Conservation (phyloP, 2,797 vertebrate genomes). For the Danio jaintianensis region DNA sequence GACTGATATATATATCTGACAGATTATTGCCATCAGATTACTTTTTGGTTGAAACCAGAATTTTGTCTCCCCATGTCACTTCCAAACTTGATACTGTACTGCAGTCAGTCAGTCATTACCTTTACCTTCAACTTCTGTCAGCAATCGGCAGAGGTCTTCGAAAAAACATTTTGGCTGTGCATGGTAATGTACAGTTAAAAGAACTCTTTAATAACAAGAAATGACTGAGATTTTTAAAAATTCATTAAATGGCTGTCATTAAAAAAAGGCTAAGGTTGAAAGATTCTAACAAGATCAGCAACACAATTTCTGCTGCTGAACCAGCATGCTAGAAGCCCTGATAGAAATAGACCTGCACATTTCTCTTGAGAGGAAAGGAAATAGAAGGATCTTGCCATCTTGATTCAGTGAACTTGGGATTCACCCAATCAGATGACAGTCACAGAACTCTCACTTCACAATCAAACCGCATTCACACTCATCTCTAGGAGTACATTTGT, state of each 20-base stretch:
- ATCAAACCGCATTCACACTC: conserved; percentile 43
- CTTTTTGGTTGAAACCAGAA: neutral
- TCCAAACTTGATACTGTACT: neutral
- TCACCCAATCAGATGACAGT: conserved; percentile 36
- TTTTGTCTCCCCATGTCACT: neutral
- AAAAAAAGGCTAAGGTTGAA: conserved; percentile 17
- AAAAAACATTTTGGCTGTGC: neutral
- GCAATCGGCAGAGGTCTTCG: neutral
- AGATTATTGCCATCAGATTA: neutral
- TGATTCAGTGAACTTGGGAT: conserved; percentile 9
- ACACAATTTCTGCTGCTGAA: neutral
- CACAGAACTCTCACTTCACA: conserved; percentile 24
- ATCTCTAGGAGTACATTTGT: conserved; percentile 43
- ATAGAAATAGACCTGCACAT: conserved; percentile 13
- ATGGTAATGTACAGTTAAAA: too few species aligned
- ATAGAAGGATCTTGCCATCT: conserved; percentile 1
- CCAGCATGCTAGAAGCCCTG: neutral
- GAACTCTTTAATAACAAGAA: neutral
- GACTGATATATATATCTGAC: neutral
- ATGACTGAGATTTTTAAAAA: neutral
- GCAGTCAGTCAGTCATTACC: too few species aligned
- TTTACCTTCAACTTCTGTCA: too few species aligned
- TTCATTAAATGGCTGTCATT: neutral
- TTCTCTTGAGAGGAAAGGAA: conserved; percentile 20
- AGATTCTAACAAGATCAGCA: neutral